Percentiles rank a stretch among this genome's conserved stretches.
Conservation (phyloP, 1,140 invertebrate genomes). For the Plutomurus gul region DNA sequence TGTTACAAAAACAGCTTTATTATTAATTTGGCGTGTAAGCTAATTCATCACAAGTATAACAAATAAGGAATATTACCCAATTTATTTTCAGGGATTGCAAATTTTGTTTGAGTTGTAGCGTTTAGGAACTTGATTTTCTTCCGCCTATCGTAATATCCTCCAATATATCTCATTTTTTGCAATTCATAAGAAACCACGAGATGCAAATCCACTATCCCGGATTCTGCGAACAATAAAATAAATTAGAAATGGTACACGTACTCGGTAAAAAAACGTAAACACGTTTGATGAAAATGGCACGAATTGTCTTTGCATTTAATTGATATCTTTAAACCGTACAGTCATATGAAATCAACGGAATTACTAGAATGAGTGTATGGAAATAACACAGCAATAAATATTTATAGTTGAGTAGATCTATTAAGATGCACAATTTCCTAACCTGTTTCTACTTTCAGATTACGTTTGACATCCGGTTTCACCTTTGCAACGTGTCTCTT, state of each 20-base stretch:
- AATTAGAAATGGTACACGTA: neutral
- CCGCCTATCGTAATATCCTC: conserved; percentile 30
- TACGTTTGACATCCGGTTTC: neutral
- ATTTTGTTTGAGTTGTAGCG: conserved; percentile 8
- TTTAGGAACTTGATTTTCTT: neutral
- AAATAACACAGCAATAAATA: no score
- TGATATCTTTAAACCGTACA: no score
- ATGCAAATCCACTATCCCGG: neutral
- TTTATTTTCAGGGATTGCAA: neutral
- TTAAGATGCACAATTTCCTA: no score
- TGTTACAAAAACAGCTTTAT: no score
- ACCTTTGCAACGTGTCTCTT: neutral
- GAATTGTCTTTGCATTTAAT: neutral
- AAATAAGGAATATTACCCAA: neutral
- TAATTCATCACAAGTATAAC: neutral
- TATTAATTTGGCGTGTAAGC: no score
- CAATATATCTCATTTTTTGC: conserved; percentile 3
- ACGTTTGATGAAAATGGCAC: neutral
- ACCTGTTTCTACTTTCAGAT: neutral
- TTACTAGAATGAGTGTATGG: no score
- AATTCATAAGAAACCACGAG: neutral
- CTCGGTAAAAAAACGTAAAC: neutral
- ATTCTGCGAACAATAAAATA: neutral
- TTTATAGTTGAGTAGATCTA: no score
- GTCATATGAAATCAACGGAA: no score